These are phyloP conservation scores for Merluccius polli DNA, from an alignment of 2,797 vertebrate species.

Conservation along the genomic window DNA sequence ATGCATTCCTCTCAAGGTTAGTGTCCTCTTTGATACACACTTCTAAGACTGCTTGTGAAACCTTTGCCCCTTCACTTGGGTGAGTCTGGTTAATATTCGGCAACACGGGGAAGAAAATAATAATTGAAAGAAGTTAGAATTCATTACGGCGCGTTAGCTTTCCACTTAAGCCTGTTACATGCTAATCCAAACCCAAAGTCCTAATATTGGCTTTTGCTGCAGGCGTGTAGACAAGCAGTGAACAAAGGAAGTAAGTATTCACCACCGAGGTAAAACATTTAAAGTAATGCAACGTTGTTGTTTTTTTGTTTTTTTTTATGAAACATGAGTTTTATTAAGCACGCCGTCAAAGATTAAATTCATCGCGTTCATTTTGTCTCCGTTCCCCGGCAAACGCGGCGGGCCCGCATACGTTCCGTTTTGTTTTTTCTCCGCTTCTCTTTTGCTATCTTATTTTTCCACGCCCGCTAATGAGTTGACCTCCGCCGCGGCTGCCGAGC, in stretches of 20 bases:
- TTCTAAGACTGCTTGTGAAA: constrained; percentile 38
- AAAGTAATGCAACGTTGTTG: constrained; percentile 42
- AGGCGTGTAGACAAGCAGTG: constrained; percentile 11
- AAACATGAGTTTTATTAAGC: constrained; percentile 47
- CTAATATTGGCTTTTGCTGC: not conserved
- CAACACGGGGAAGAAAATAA: constrained; percentile 32
- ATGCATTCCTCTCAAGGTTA: constrained; percentile 45
- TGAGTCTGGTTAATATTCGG: constrained; percentile 34
- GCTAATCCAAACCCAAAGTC: constrained; percentile 19
- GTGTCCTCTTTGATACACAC: constrained; percentile 44
- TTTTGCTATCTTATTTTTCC: not conserved
- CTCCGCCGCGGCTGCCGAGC: constrained; percentile 44
- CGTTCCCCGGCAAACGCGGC: constrained; percentile 39
- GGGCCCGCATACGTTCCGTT: constrained; percentile 8
- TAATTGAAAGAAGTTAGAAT: constrained; percentile 20
- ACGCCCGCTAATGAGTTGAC: constrained; percentile 53
- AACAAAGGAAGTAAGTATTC: constrained; percentile 30
- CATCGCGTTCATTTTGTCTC: constrained; percentile 30
- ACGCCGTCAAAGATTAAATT: constrained; percentile 47
- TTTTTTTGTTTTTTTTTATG: constrained; percentile 6
- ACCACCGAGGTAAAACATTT: constrained; percentile 30
- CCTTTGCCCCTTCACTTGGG: constrained; percentile 35
- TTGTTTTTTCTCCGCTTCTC: constrained; percentile 38
- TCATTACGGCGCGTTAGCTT: constrained; percentile 7
- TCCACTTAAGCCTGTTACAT: constrained; percentile 25